phyloP scores from a whole-genome alignment of 2,113 vertebrate species.

The Scatophagus argus region DNA sequence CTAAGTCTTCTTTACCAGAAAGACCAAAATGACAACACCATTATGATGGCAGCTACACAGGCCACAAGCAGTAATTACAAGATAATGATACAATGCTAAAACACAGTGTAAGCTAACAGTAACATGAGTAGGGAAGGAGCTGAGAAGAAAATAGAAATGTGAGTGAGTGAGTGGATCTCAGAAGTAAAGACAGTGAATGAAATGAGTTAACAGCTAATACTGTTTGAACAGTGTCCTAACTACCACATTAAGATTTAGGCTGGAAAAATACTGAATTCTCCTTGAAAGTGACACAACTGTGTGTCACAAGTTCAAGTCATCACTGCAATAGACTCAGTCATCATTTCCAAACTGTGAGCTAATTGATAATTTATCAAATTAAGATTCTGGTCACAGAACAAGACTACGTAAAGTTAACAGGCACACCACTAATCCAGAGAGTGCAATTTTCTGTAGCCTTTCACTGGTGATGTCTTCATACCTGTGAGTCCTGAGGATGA shows the following conservation, averaged over 20 bases:
- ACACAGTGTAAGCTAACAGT: too few relatives aligned
- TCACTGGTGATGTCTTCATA: slow-evolving; percentile 59
- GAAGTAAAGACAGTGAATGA: not conserved
- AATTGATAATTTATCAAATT: not conserved
- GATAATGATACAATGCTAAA: too few relatives aligned
- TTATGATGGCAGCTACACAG: too few relatives aligned
- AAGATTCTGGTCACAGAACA: slow-evolving; percentile 1
- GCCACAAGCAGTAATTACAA: too few relatives aligned
- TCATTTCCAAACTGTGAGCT: not conserved
- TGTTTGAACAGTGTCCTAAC: not conserved
- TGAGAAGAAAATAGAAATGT: not conserved
- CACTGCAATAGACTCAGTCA: not conserved
- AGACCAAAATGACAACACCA: too few relatives aligned
- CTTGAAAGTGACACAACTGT: not conserved
- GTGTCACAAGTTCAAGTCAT: not conserved
- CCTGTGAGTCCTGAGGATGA: slow-evolving; percentile 83
- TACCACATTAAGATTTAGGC: not conserved
- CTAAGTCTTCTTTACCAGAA: too few relatives aligned
- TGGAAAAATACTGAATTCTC: not conserved
- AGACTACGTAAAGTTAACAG: not conserved
- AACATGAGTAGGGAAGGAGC: too few relatives aligned
- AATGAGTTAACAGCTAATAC: not conserved
- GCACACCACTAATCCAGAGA: not conserved
- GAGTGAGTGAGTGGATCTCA: not conserved
- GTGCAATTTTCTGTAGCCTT: slow-evolving; percentile 14